Conservation (phyloP, 2,113 vertebrate species). For the Eolophus roseicapilla region DNA sequence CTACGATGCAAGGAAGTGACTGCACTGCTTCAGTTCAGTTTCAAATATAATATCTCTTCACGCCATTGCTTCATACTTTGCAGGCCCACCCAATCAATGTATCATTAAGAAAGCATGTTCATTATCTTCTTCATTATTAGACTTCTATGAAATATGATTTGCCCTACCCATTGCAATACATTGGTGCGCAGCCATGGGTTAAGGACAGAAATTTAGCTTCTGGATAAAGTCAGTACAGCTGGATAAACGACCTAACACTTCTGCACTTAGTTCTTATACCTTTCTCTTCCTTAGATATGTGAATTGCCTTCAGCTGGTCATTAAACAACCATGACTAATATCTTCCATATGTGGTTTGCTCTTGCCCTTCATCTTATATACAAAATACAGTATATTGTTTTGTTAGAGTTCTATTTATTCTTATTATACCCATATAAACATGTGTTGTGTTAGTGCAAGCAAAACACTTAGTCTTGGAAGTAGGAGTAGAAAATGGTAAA, state of each 20-base stretch:
- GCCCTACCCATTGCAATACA: background rate
- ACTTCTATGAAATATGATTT: background rate
- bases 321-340: background rate
- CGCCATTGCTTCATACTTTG: background rate
- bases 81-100: no score
- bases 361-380: background rate
- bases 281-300: background rate
- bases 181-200: rapidly evolving
- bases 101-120: background rate
- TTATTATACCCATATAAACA: background rate
- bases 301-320: background rate
- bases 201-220: background rate
- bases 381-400: background rate
- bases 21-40: background rate
- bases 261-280: background rate
- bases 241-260: background rate
- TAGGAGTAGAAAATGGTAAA: background rate
- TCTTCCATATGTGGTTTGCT: background rate
- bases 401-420: background rate
- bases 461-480: background rate
- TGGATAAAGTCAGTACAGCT: background rate
- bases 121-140: background rate
- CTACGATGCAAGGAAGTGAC: background rate
- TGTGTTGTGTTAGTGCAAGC: background rate
- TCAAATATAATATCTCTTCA: background rate